A percentile compares a stretch with the other conserved stretches of the same genome.
Conservation (phyloP, 2,113 vertebrate species). For the Isichthys henryi region DNA sequence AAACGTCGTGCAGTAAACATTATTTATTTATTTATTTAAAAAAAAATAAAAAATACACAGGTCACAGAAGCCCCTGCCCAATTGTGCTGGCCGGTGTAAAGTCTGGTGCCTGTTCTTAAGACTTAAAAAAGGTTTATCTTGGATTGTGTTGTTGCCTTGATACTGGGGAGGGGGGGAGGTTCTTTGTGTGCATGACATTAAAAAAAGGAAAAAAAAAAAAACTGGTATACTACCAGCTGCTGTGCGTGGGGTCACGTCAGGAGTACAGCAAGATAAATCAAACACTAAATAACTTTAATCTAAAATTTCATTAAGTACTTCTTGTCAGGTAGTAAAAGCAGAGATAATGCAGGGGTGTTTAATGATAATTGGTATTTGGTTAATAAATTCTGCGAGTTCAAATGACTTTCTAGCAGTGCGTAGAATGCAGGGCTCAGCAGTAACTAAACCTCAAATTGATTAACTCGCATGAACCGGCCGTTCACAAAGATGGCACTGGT, state of each 20-base stretch:
- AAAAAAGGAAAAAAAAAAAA: conserved; percentile 52
- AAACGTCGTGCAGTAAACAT: conserved; percentile 92
- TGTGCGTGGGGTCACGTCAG: conserved; percentile 84
- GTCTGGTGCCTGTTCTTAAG: conserved; percentile 58
- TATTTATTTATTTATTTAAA: conserved; percentile 34
- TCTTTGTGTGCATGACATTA: conserved; percentile 77
- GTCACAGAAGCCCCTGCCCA: conserved; percentile 70
- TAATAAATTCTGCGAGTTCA: conserved; percentile 99
- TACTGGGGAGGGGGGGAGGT: conserved; percentile 83
- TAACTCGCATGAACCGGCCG: conserved; percentile 99
- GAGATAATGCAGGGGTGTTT: conserved; percentile 98
- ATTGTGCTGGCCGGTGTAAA: conserved; percentile 45
- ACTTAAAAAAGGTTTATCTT: conserved; percentile 75
- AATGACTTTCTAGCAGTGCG: conserved; percentile 97
- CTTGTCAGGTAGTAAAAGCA: conserved; percentile 99
- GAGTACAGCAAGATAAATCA: conserved; percentile 93
- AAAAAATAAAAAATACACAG: conserved; percentile 58
- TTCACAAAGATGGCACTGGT: conserved; percentile 99
- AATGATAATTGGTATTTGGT: conserved; percentile 99
- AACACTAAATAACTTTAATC: conserved; percentile 97
- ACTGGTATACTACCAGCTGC: conserved; percentile 70
- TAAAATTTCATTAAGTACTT: conserved; percentile 99
- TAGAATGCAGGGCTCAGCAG: conserved; percentile 99
- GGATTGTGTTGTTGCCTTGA: conserved; percentile 83
- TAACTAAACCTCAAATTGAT: conserved; percentile 99